Conservation (phyloP, 2,888 invertebrate genomes). For the Eupeodes luniger region DNA sequence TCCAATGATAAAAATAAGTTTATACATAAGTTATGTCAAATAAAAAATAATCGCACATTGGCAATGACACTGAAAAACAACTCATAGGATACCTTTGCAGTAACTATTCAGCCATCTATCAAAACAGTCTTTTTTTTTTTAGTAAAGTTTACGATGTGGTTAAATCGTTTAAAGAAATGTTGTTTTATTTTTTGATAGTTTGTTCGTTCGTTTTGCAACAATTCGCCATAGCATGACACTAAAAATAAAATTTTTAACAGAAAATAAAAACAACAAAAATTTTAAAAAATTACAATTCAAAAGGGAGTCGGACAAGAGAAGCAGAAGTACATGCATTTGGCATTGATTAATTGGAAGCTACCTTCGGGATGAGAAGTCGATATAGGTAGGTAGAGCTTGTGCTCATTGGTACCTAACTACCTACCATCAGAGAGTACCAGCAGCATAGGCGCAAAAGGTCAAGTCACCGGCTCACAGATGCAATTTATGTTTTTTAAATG, state of each 20-base stretch:
- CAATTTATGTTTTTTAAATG: constrained; percentile 75
- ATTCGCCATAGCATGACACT: constrained; percentile 59
- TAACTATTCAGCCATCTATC: constrained; percentile 28
- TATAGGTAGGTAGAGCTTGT: constrained; percentile 32
- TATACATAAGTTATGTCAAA: constrained; percentile 3
- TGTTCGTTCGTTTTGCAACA: constrained; percentile 45
- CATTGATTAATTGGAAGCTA: constrained; percentile 76
- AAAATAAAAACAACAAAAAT: constrained; percentile 11
- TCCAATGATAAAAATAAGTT: neutral
- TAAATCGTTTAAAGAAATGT: constrained; percentile 15
- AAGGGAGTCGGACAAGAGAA: constrained; percentile 44
- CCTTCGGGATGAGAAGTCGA: constrained; percentile 51
- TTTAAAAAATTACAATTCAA: constrained; percentile 8
- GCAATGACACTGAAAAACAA: constrained; percentile 38
- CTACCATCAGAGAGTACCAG: constrained; percentile 51
- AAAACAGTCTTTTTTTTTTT: constrained; percentile 16
- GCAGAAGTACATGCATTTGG: constrained; percentile 69
- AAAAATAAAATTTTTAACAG: constrained; percentile 44
- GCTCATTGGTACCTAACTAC: constrained; percentile 32
- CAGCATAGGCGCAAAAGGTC: constrained; percentile 74
- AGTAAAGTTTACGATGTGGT: constrained; percentile 10
- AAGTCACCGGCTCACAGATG: constrained; percentile 76
- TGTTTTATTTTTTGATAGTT: constrained; percentile 34
- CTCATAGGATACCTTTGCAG: neutral
- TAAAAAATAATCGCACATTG: constrained; percentile 7